These are phyloP conservation scores for Ophion ventricosus DNA, from an alignment of 2,888 invertebrate species.

Conservation along the genomic window DNA sequence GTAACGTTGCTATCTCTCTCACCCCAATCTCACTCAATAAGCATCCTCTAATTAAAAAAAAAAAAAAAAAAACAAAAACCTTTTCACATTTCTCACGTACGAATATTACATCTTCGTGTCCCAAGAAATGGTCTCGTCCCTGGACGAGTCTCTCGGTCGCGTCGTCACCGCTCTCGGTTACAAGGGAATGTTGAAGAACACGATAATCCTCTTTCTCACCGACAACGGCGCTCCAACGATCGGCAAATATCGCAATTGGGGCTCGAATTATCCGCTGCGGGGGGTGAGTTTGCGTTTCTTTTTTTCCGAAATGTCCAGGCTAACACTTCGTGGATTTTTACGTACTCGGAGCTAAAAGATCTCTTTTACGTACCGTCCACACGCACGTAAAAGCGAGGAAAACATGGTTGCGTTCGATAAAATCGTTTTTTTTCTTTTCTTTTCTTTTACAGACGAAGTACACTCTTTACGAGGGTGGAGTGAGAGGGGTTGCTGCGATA, in stretches of 20 bases:
- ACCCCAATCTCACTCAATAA: neutral
- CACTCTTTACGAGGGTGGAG: conserved; percentile 90
- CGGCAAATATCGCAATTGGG: conserved; percentile 85
- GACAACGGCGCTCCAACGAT: conserved; percentile 87
- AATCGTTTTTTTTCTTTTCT: no score
- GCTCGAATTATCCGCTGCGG: conserved; percentile 87
- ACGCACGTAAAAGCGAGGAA: no score
- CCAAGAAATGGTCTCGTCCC: conserved; percentile 86
- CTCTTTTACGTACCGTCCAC: no score
- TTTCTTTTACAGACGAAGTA: conserved; percentile 89
- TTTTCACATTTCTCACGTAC: neutral
- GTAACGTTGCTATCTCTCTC: conserved; percentile 42
- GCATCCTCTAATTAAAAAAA: neutral
- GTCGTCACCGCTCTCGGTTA: conserved; percentile 85
- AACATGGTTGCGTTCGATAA: no score
- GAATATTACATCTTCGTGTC: conserved; percentile 68
- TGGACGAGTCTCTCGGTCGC: conserved; percentile 87
- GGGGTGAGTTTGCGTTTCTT: conserved; percentile 82
- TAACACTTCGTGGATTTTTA: no score
- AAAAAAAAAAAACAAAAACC: neutral
- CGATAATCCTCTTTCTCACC: conserved; percentile 87
- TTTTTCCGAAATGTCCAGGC: neutral
- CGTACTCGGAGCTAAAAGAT: no score
- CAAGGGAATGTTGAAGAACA: conserved; percentile 85
- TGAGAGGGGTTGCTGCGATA: conserved; percentile 87